phyloP scores from a whole-genome alignment of 1,140 invertebrate genomes.

The Nasonia longicornis region DNA sequence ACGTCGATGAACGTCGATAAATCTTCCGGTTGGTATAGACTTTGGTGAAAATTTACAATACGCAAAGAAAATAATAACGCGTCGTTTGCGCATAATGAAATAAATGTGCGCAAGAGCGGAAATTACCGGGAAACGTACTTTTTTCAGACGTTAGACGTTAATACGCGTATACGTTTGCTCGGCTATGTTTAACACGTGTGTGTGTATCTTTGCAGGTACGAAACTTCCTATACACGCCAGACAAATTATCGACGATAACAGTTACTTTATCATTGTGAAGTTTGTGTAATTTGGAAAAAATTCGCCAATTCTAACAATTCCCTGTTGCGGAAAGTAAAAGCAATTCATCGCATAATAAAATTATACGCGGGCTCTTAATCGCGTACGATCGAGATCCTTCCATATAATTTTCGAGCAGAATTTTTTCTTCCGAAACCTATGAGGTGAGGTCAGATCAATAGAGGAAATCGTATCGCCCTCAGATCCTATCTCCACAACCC shows the following conservation, averaged over 20 bases:
- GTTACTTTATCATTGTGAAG: not conserved
- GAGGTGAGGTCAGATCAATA: not conserved
- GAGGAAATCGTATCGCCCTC: not conserved
- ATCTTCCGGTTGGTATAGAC: not conserved
- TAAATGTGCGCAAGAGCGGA: not conserved
- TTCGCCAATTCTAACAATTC: not conserved
- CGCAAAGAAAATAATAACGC: slow-evolving; percentile 8
- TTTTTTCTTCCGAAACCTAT: not conserved
- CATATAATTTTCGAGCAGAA: not conserved
- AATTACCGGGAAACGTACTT: slow-evolving; percentile 1
- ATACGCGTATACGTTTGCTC: not conserved
- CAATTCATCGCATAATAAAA: not conserved
- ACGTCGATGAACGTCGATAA: not conserved
- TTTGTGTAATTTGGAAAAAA: not conserved
- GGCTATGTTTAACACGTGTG: not conserved
- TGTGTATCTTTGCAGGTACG: not conserved
- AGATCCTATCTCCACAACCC: not conserved
- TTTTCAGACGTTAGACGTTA: not conserved
- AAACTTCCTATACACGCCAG: not conserved
- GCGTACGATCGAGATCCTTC: not conserved
- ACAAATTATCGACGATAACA: not conserved
- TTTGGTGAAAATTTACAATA: not conserved
- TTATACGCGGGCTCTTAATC: not conserved
- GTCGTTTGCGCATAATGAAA: not conserved
- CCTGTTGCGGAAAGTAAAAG: not conserved